Evolutionary conservation across 2,888 invertebrate species (phyloP).

Genomic region (Teinopalpus imperialis): DNA sequence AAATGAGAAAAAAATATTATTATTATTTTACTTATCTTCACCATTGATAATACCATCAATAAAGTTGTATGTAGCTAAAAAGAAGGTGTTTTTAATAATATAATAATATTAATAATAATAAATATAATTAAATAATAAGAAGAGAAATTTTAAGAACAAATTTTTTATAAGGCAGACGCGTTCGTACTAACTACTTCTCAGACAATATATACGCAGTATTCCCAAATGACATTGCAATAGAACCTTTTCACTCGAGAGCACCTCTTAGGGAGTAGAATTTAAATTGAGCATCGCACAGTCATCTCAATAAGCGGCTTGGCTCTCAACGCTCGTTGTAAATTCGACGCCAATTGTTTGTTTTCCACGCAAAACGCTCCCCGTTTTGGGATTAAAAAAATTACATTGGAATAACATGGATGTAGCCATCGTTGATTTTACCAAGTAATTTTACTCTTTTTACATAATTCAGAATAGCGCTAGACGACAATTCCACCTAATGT

Average conservation of each 20-base stretch:
- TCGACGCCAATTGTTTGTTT: slow-evolving; percentile 68
- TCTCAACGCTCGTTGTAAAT: slow-evolving; percentile 65
- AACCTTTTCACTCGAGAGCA: slow-evolving; percentile 15
- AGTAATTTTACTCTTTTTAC: too few species aligned
- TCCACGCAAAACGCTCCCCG: slow-evolving; percentile 57
- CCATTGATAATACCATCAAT: too few species aligned
- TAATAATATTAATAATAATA: too few species aligned
- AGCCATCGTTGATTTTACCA: slow-evolving; percentile 18
- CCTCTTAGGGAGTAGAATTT: slow-evolving; percentile 41
- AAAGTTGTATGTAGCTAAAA: too few species aligned
- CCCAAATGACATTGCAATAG: slow-evolving; percentile 21
- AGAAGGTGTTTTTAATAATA: too few species aligned
- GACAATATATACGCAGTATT: slow-evolving; percentile 22
- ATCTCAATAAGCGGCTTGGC: slow-evolving; percentile 76
- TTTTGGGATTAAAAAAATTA: slow-evolving; percentile 41
- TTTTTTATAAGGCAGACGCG: slow-evolving; percentile 15
- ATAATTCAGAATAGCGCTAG: too few species aligned
- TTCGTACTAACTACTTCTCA: slow-evolving; percentile 10
- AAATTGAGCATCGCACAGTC: slow-evolving; percentile 57
- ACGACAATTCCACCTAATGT: too few species aligned
- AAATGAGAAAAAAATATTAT: too few species aligned
- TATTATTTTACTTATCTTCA: too few species aligned
- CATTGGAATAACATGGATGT: slow-evolving; percentile 35
- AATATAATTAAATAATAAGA: too few species aligned
- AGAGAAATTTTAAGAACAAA: slow-evolving; percentile 24